Evolutionary conservation across 2,113 vertebrate genomes (phyloP).

Genomic region (Conger conger): DNA sequence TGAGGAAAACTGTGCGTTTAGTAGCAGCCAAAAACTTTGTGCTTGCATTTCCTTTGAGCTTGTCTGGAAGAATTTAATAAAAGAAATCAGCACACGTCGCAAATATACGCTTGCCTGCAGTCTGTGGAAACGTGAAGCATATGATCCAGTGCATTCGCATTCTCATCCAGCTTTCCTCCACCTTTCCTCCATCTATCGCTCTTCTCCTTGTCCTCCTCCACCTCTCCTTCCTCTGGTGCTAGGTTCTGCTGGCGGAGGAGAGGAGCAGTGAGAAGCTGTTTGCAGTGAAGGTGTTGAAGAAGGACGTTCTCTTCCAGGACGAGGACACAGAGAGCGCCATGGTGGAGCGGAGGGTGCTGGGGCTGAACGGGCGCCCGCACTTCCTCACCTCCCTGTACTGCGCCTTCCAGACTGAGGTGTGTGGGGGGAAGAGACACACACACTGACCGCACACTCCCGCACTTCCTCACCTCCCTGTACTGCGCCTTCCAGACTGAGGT

Average conservation of each 20-base stretch:
- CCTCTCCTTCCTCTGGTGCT: not conserved
- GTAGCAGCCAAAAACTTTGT: not conserved
- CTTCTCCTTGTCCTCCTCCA: not conserved
- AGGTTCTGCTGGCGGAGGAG: conserved; percentile 89
- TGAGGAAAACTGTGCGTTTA: not conserved
- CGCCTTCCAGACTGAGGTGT: conserved; percentile 87
- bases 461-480: conserved; percentile 87
- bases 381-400: conserved; percentile 87
- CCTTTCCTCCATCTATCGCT: not conserved
- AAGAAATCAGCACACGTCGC: not conserved
- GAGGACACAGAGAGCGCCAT: conserved; percentile 91
- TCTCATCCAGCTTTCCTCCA: not conserved
- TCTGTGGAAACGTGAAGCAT: not conserved
- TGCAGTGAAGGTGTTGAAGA: conserved; percentile 89
- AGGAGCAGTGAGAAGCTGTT: conserved; percentile 80
- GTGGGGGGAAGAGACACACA: conserved; percentile 11
- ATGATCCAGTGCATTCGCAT: not conserved
- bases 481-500: conserved; percentile 89
- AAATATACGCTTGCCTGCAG: not conserved
- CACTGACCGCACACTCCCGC: conserved; percentile 51
- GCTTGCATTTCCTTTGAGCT: not conserved
- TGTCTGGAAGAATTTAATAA: not conserved
- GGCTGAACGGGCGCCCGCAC: conserved; percentile 76
- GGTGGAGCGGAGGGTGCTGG: conserved; percentile 86
- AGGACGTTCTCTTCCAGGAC: conserved; percentile 89